A percentile compares a stretch with the other conserved stretches of the same genome.
Evolutionary conservation across 2,888 invertebrate genomes (phyloP).

Genomic region (Acleris holmiana): DNA sequence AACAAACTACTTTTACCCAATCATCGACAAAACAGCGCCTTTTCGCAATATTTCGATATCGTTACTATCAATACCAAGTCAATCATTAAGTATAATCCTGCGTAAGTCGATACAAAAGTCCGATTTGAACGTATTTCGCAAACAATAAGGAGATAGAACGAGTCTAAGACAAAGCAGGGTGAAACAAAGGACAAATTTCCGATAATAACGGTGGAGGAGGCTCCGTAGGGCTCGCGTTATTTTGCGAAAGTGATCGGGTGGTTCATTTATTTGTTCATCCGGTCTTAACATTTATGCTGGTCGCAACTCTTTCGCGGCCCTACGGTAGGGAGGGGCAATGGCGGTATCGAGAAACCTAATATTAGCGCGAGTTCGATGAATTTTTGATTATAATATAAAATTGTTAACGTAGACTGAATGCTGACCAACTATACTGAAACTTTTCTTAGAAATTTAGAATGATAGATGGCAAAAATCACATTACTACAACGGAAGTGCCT

Average conservation of each 20-base stretch:
- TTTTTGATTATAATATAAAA: too few relatives aligned
- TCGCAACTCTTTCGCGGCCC: slow-evolving; percentile 74
- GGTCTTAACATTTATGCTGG: slow-evolving; percentile 73
- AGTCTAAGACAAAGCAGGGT: slow-evolving; percentile 43
- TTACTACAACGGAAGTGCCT: too few relatives aligned
- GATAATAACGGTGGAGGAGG: slow-evolving; percentile 54
- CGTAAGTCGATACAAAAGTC: slow-evolving; percentile 36
- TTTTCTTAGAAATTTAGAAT: too few relatives aligned
- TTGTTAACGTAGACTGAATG: too few relatives aligned
- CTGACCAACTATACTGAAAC: too few relatives aligned
- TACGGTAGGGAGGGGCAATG: slow-evolving; percentile 51
- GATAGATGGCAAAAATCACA: too few relatives aligned
- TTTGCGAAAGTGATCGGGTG: slow-evolving; percentile 63
- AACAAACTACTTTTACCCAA: background rate
- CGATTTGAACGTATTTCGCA: slow-evolving; percentile 33
- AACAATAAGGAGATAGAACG: slow-evolving; percentile 37
- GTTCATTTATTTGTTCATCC: slow-evolving; percentile 81
- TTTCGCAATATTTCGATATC: background rate
- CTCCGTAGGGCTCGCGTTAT: slow-evolving; percentile 61
- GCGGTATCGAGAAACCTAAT: background rate
- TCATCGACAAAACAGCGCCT: too few relatives aligned
- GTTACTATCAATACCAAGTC: slow-evolving; percentile 27
- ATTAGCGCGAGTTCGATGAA: background rate
- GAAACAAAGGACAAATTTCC: slow-evolving; percentile 49
- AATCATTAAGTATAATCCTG: slow-evolving; percentile 35